phyloP scores from a whole-genome alignment of 2,888 invertebrate species.

The Limnephilus rhombicus region DNA sequence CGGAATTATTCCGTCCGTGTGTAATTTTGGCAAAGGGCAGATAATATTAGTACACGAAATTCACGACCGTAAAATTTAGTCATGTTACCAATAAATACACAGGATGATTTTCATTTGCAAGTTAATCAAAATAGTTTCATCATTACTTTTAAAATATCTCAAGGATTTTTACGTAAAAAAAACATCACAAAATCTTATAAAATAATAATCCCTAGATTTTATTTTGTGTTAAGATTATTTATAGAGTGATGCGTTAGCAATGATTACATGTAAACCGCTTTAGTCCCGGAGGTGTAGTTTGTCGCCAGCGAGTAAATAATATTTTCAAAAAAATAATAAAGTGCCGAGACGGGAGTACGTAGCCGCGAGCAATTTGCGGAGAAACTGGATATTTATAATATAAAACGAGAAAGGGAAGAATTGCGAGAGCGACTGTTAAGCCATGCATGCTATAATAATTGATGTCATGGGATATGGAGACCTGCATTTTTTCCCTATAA shows the following conservation, averaged over 20 bases:
- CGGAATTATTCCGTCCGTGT: too few relatives aligned
- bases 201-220: slow-evolving; percentile 53
- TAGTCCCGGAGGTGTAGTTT: slow-evolving; percentile 63
- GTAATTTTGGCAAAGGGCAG: too few relatives aligned
- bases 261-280: slow-evolving; percentile 61
- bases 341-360: neutral
- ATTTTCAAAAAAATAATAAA: slow-evolving; percentile 35
- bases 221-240: slow-evolving; percentile 59
- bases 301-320: neutral
- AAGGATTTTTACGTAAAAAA: neutral
- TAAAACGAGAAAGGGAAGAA: slow-evolving; percentile 28
- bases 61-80: too few relatives aligned
- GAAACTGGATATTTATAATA: slow-evolving; percentile 40
- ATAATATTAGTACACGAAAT: too few relatives aligned
- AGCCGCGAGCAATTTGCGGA: slow-evolving; percentile 37
- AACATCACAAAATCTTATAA: slow-evolving; percentile 42
- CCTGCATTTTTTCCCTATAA: slow-evolving; percentile 47
- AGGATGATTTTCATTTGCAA: neutral
- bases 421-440: slow-evolving; percentile 15
- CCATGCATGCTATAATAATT: slow-evolving; percentile 52
- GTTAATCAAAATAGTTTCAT: neutral
- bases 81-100: neutral
- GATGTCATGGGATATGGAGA: slow-evolving; percentile 49
- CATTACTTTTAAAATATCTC: neutral
- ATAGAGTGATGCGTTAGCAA: slow-evolving; percentile 64